Percentiles rank a stretch among this genome's conserved stretches.
phyloP scores from a whole-genome alignment of 2,797 vertebrate species.

The Alfaro cultratus region DNA sequence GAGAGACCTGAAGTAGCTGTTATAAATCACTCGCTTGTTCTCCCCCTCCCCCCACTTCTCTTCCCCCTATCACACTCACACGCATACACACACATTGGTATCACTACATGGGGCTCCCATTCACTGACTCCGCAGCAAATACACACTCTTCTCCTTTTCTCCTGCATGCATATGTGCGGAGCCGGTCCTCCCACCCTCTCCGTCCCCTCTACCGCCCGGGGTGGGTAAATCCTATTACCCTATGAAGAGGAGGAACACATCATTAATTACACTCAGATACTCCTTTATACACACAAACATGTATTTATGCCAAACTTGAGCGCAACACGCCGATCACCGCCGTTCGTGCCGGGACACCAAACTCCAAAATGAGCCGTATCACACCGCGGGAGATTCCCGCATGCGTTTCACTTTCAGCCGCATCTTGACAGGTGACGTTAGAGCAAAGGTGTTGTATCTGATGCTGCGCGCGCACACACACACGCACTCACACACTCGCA shows the following conservation, averaged over 20 bases:
- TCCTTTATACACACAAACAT: slow-evolving; percentile 70
- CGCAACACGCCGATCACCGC: slow-evolving; percentile 40
- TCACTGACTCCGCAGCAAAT: slow-evolving; percentile 59
- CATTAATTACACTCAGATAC: slow-evolving; percentile 90
- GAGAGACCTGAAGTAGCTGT: slow-evolving; percentile 79
- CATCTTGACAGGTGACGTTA: slow-evolving; percentile 54
- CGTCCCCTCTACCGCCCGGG: slow-evolving; percentile 73
- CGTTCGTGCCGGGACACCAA: slow-evolving; percentile 11
- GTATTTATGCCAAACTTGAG: slow-evolving; percentile 60
- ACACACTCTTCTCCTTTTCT: slow-evolving; percentile 29
- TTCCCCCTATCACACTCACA: slow-evolving; percentile 41
- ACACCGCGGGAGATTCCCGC: slow-evolving; percentile 34
- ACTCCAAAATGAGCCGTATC: slow-evolving; percentile 40
- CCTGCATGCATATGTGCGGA: slow-evolving; percentile 35
- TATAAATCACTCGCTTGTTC: slow-evolving; percentile 91
- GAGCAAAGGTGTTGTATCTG: slow-evolving; percentile 52
- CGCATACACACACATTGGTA: slow-evolving; percentile 56
- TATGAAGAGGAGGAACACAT: slow-evolving; percentile 82
- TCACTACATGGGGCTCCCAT: slow-evolving; percentile 66
- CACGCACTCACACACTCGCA: slow-evolving; percentile 14
- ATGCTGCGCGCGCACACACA: slow-evolving; percentile 16
- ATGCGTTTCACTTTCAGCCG: slow-evolving; percentile 44
- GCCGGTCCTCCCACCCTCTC: slow-evolving; percentile 28
- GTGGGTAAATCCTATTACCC: slow-evolving; percentile 94
- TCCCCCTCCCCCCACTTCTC: slow-evolving; percentile 13